A percentile compares a stretch with the other conserved stretches of the same genome.
phyloP scores from a whole-genome alignment of 2,113 vertebrate species.

The Semnornis frantzii region DNA sequence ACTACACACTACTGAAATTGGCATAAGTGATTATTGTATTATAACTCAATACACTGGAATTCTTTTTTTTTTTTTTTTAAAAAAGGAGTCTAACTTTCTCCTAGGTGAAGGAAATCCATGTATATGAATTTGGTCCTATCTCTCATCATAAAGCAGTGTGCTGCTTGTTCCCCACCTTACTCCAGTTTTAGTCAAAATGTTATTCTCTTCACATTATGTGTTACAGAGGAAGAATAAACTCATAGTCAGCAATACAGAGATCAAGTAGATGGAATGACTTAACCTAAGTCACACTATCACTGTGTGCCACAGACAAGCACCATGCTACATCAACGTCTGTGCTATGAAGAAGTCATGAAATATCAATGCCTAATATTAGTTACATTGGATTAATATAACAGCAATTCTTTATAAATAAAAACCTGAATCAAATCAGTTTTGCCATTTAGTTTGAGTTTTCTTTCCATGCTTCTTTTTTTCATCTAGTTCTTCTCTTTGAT shows the following conservation, averaged over 20 bases:
- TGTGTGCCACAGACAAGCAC: not conserved
- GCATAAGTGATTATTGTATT: not conserved
- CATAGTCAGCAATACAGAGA: not conserved
- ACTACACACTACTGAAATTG: not conserved
- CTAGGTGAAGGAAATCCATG: not conserved
- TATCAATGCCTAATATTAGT: not conserved
- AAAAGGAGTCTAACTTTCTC: not conserved
- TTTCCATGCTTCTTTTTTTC: not conserved
- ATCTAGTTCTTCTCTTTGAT: not conserved
- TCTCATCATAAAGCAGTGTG: not conserved
- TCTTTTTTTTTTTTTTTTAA: not conserved
- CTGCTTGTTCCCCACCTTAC: not conserved
- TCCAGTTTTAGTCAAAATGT: not conserved
- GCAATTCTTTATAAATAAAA: slow-evolving; percentile 31
- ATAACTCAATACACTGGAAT: not conserved
- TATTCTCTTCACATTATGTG: not conserved
- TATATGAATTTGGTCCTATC: not conserved
- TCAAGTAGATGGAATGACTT: not conserved
- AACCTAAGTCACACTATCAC: fast-evolving
- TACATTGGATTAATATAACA: not conserved
- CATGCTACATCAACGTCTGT: not conserved
- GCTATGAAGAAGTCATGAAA: not conserved
- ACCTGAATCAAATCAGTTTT: not conserved
- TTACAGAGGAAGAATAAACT: not conserved
- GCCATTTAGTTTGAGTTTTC: not conserved